Base-by-base conservation (phyloP, 2,888 invertebrate species). In the Drosophila setosimentum region DNA sequence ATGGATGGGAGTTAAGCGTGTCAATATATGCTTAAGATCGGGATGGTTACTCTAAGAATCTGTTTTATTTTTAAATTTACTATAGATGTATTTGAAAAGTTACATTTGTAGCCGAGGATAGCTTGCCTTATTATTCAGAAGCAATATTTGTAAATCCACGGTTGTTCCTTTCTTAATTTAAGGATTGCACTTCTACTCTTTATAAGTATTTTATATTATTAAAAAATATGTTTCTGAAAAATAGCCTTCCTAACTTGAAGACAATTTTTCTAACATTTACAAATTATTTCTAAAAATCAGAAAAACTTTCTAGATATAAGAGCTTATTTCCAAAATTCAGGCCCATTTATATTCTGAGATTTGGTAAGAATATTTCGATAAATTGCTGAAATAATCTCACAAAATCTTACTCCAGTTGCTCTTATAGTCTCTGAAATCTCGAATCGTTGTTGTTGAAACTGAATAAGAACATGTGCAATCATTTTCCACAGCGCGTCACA, bases 181-280 rank as follows among this genome's bases (percentile, higher is more conserved):
- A 37, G 0, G 18, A n/a, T 8, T n/a, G 18, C 2, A 40, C n/a
- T 40, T 40, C 4, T n/a, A 10, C 2, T 4, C 10, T 40, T 40
- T n/a, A 40, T n/a, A 4, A n/a, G n/a, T 40, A n/a, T n/a, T 40
- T 10, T 2, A 10, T 21, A 2, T 7, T 21, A 21, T 45, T 21
- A 21, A 7, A 0, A 21, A 7, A 21, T 13, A 21, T 13, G 3
- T 13, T 42, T 7, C 11, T 7, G 7, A 21, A 42, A 21, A 42
- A 21, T 6, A 42, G 1, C 21, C 6, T 6, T 0, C 1, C 21
- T 1, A 21, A 42, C 13, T 21, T 13, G 21, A 3, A 42, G 0
- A 13, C 2, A 13, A 11, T 1, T 42, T 42, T 42, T 42, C n/a
- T 2, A 21, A n/a, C n/a, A 40, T 3, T 16, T 6, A 16, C 0